Evolutionary conservation across 2,113 vertebrate genomes (phyloP).

Genomic region (Calonectris borealis): DNA sequence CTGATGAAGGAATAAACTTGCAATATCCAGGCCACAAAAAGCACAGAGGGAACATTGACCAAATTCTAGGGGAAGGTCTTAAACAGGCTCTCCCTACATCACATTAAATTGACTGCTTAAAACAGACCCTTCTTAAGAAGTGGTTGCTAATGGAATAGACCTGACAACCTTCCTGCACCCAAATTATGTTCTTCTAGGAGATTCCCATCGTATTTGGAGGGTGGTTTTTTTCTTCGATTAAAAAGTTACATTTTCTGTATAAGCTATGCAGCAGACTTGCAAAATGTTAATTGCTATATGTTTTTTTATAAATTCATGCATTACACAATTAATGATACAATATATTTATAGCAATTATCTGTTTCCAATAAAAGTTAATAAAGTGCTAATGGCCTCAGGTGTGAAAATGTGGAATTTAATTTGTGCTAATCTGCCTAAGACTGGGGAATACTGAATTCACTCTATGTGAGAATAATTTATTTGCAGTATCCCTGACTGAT

Average conservation of each 20-base stretch:
- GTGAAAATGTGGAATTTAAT: conserved; percentile 44
- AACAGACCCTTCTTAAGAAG: conserved; percentile 16
- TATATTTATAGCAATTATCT: conserved; percentile 29
- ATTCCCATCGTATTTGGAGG: conserved; percentile 2
- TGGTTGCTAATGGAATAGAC: background rate
- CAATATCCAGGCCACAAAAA: background rate
- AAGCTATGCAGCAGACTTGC: background rate
- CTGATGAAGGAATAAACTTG: background rate
- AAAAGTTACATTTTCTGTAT: conserved; percentile 24
- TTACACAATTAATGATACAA: background rate
- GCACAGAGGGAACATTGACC: background rate
- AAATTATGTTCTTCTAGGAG: background rate
- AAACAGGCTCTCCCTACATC: background rate
- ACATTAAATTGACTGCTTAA: background rate
- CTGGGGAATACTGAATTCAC: conserved; percentile 12
- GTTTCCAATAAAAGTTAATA: conserved; percentile 19
- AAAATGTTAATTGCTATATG: background rate
- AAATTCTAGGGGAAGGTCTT: background rate
- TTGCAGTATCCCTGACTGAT: background rate
- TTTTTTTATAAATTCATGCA: background rate
- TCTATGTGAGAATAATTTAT: conserved; percentile 10
- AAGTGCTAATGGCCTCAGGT: conserved; percentile 35
- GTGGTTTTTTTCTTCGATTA: conserved; percentile 13
- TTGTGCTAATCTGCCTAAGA: conserved; percentile 18
- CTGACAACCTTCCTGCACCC: background rate